Conservation (phyloP, 2,797 vertebrate species). For the Coracias cyanogaster region DNA sequence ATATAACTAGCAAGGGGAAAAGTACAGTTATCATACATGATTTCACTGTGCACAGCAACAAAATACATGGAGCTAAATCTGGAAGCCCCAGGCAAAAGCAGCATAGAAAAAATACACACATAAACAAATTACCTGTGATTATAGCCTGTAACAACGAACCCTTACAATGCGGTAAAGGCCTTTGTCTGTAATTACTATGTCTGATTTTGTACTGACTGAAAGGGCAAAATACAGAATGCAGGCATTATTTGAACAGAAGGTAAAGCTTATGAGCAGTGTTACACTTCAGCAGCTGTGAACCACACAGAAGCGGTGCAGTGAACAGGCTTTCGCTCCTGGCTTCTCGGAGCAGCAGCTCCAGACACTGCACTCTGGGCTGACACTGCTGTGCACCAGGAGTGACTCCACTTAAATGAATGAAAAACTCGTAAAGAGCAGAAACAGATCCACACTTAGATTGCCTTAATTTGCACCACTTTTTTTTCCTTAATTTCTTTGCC, state of each 20-base stretch:
- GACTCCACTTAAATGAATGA: not conserved
- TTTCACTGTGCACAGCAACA: not conserved
- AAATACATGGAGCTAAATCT: not conserved
- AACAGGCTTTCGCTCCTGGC: not conserved
- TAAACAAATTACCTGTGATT: not conserved
- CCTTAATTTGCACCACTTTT: not conserved
- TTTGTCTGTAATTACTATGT: not conserved
- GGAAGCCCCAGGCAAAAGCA: not conserved
- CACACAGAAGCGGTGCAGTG: not conserved
- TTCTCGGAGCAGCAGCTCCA: not conserved
- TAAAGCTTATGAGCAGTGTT: not conserved
- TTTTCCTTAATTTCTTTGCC: conserved; percentile 12
- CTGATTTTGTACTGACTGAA: not conserved
- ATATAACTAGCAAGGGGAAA: not conserved
- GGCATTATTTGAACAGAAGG: not conserved
- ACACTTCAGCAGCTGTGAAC: not conserved
- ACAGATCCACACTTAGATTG: not conserved
- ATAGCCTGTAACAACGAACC: not conserved
- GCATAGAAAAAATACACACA: not conserved
- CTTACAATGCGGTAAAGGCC: not conserved
- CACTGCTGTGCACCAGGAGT: not conserved
- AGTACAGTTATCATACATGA: not conserved
- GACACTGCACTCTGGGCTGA: not conserved
- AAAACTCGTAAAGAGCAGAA: not conserved
- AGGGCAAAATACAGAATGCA: not conserved